Base-by-base conservation (phyloP, 2,113 vertebrate species). In the Menidia beryllina region DNA sequence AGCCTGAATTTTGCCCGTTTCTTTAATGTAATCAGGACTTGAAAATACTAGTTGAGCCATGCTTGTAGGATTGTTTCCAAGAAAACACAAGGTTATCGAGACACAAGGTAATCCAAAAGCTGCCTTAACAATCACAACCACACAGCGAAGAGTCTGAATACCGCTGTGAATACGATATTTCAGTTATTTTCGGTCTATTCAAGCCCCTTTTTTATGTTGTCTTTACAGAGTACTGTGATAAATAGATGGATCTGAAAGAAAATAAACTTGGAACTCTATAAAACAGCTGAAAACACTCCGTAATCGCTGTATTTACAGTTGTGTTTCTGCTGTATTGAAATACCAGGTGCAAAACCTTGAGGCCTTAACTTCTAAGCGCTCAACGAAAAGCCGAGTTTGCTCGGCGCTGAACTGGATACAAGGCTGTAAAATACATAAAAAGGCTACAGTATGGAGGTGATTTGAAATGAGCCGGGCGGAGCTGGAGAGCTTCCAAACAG, bases 401-500 rank as follows among this genome's bases (percentile, higher is more conserved):
- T 79, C 61, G 58, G 52, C 4, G 20, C 43, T 67, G 63, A 62
- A 56, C 61, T 61, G 68, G 79, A 76, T 67, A 77, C 39, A 73
- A 63, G 79, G 62, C 30, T 75, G 82, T 72, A 79, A 89, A 89
- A 78, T 30, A 67, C 71, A 84, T 80, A 67, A 84, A 80, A 82
- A 51, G 81, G 58, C 59, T 53, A 45, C 68, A 84, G 78, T 13
- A 36, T 36, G 47, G 47, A 72, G 77, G 72, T 43, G 71, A 78
- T 72, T 52, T 52, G 27, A 81, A 81, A 65, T 1, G 17, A 81
- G 79, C 27, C 53, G 59, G 75, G 75, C 1, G 45, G 62, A 80
- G 69, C 70, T 86, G 86, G 88, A 91, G 65, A 1, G 14, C 45
- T 51, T 89, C 87, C 85, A 91, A 90, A 87, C 87, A 91, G 88